Percentiles rank a stretch among this genome's conserved stretches.
These are phyloP conservation scores for Coluber constrictor DNA, from an alignment of 2,797 vertebrate species.

Conservation along the genomic window DNA sequence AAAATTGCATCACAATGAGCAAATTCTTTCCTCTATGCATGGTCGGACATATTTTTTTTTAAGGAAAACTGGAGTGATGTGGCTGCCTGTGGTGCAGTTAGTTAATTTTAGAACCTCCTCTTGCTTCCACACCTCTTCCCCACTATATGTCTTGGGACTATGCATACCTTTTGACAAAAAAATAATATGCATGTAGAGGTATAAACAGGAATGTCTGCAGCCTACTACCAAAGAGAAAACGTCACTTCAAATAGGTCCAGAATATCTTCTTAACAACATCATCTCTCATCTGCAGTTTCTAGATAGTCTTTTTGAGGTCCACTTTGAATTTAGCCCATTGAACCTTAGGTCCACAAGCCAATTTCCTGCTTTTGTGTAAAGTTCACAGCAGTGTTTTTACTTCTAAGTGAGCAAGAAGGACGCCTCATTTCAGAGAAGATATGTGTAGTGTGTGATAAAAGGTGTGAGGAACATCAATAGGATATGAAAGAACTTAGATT, in stretches of 20 bases:
- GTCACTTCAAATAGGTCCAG: not conserved
- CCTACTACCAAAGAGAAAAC: not conserved
- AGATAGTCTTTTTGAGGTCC: not conserved
- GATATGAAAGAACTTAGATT: not conserved
- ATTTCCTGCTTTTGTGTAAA: not conserved
- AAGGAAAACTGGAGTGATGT: not conserved
- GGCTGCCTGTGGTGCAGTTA: not conserved
- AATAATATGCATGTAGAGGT: not conserved
- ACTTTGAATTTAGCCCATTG: not conserved
- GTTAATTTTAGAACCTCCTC: not conserved
- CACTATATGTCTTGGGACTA: not conserved
- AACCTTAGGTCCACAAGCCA: not conserved
- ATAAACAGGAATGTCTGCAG: not conserved
- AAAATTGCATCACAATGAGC: not conserved
- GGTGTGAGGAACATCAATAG: not conserved
- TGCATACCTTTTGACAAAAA: not conserved
- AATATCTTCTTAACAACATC: not conserved
- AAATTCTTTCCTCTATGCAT: not conserved
- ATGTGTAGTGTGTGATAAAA: not conserved
- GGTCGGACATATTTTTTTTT: not conserved
- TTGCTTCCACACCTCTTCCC: not conserved
- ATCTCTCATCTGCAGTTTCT: not conserved
- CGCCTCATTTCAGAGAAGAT: not conserved
- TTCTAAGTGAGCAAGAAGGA: not conserved
- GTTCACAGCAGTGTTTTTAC: not conserved